Evolutionary conservation across 2,113 vertebrate species (phyloP), one percentile per base, ranked within the genome.

Genomic region (Scortum barcoo): DNA sequence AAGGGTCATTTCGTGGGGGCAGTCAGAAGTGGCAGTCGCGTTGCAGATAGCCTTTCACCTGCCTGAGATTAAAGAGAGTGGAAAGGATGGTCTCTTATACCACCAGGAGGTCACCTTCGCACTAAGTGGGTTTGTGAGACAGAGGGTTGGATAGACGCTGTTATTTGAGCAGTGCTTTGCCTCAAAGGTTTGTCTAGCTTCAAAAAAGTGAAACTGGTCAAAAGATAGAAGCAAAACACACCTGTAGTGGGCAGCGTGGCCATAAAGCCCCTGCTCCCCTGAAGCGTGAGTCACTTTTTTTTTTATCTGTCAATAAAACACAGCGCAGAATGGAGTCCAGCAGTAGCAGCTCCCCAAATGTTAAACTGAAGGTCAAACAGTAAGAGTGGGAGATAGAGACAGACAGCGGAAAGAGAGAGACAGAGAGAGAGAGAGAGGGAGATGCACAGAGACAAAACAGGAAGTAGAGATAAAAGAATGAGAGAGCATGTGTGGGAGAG

Each of bases 401-500:
- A 72, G 7, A 36, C 53, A 40, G 54, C 13, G 19, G 42, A 38
- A 60, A 72, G 44, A 65, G 56, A 75, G 40, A 53, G 11, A 50
- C 0, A 7, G 17, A 20, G 40, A 53, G 11, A 50, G 1, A 7
- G 17, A 20, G 28, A 61, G 44, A 80, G 26, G 72, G 13, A 48
- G 33, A 36, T 6, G 33, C 14, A 81, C 30, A 71, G 71, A 78
- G 46, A 68, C 22, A 68, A 67, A 81, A 67, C 40, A 26, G 68
- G 46, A 73, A 62, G 22, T 3, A 20, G 20, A 61, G 53, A 67
- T 44, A 33, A 51, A 77, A 56, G 13, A 70, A 56, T 46, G 33
- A 67, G 12, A 19, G 33, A 13, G 76, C 9, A 7, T 56, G 80
- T 48, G 84, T 72, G 74, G 76, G 81, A 80, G 86, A 19, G 30